Base-by-base conservation (phyloP, 2,888 invertebrate species). In the Urechis unicinctus region DNA sequence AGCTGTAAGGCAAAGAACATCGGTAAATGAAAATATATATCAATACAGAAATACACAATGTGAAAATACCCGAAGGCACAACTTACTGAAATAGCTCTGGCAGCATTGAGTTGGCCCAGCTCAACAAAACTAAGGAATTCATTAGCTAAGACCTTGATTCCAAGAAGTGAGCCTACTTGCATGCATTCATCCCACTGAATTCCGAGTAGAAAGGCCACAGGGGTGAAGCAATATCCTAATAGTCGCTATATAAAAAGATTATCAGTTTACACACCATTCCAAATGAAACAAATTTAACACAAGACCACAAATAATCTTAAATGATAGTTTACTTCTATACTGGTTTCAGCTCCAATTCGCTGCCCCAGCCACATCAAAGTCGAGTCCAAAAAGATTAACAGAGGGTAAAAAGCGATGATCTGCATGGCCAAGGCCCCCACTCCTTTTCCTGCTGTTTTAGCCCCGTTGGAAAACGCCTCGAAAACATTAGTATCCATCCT, bases 301-400 rank as follows among this genome's bases (percentile, higher is more conserved):
- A n/a, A n/a, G n/a, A n/a, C n/a, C n/a, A n/a, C n/a, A n/a, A n/a
- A n/a, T n/a, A n/a, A n/a, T n/a, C n/a, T n/a, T n/a, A n/a, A n/a
- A n/a, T n/a, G n/a, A n/a, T n/a, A n/a, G n/a, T n/a, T n/a, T n/a
- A n/a, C n/a, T n/a, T 24, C 48, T 17, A 48, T 48, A 28, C 6
- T 61, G 1, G 66, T 56, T n/a, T 59, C 17, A 4, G 36, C 4
- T 21, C 56, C 69, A 2, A 67, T 61, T 45, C 66, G 59, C 5
- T 64, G 64, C 21, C 67, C 67, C n/a, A 68, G 46, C 68, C 68
- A 69, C 6, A 57, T 56, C 24, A 69, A 57, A 0, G 64, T 62
- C n/a, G 65, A 61, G 45, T 69, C 68, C 17, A 68, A 50, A 57
- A 69, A 68, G 44, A 54, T 61, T 6, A 67, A 56, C n/a, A 69